Evolutionary conservation across 2,888 invertebrate genomes (phyloP).

Genomic region (Tetrapedia diversipes): DNA sequence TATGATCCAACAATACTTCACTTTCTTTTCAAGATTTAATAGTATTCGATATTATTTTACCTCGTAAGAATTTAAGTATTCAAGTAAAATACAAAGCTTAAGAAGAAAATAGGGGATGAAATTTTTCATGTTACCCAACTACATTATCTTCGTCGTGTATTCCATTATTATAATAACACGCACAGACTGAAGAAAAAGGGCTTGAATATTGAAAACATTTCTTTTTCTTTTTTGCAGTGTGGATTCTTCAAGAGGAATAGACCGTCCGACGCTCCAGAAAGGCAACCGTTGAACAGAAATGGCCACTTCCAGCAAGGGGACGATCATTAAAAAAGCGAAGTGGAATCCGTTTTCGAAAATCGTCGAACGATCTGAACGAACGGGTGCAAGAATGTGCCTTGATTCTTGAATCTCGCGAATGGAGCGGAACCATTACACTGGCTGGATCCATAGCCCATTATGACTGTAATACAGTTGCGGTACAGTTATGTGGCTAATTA

Average conservation of each 20-base stretch:
- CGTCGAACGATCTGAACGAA: conserved; percentile 38
- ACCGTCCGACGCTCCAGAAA: conserved; percentile 91
- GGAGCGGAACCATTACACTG: conserved; percentile 24
- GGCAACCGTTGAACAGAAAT: conserved; percentile 92
- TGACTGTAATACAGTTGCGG: conserved; percentile 12
- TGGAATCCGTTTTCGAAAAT: conserved; percentile 26
- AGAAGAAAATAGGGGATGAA: background rate
- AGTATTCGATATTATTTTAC: no score
- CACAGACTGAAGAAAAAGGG: background rate
- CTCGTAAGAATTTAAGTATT: no score
- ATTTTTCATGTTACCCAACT: background rate
- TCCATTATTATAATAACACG: background rate
- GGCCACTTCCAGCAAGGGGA: conserved; percentile 83
- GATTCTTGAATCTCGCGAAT: conserved; percentile 21
- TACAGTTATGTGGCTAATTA: conserved; percentile 20
- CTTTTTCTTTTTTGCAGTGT: conserved; percentile 85
- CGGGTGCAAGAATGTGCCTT: conserved; percentile 53
- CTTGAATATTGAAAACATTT: background rate
- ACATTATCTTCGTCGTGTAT: background rate
- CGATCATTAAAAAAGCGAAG: conserved; percentile 65
- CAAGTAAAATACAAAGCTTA: background rate
- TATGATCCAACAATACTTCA: no score
- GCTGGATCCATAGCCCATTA: conserved; percentile 18
- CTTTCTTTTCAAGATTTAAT: no score
- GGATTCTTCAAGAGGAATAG: conserved; percentile 97